Evolutionary conservation across 2,113 vertebrate genomes (phyloP).

Genomic region (Tragelaphus scriptus): DNA sequence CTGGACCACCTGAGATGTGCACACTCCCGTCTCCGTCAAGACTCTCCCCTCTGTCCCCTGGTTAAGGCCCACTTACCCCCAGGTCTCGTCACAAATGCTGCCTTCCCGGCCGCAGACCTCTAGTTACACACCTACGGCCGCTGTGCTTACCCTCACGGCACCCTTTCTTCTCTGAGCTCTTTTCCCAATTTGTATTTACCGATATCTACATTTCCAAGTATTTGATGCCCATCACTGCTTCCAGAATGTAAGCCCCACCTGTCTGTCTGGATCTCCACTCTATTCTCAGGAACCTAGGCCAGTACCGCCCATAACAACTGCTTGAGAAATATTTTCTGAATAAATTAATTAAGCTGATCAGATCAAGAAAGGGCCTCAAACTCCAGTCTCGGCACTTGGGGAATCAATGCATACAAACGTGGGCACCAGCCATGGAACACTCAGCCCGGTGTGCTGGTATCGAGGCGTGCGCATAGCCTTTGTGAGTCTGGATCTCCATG

Average conservation of each 20-base stretch:
- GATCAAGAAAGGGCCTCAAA: background rate
- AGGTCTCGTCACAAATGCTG: background rate
- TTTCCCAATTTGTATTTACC: background rate
- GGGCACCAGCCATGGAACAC: background rate
- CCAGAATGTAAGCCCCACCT: background rate
- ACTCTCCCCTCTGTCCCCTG: background rate
- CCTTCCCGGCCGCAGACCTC: fast-evolving
- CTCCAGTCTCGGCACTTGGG: background rate
- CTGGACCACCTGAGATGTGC: background rate
- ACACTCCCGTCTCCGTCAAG: background rate
- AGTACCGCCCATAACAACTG: background rate
- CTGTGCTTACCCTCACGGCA: background rate
- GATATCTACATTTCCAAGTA: background rate
- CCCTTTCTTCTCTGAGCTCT: background rate
- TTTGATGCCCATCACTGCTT: background rate
- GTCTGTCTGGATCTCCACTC: background rate
- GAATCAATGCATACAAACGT: background rate
- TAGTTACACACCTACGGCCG: fast-evolving
- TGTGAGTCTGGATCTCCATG: background rate
- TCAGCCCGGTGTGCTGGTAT: fast-evolving
- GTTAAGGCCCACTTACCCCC: background rate
- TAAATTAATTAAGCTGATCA: background rate
- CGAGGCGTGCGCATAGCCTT: fast-evolving
- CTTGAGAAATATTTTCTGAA: background rate
- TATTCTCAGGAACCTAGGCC: background rate